Evolutionary conservation across 2,888 invertebrate genomes (phyloP).

Genomic region (Schizotus pectinicornis): DNA sequence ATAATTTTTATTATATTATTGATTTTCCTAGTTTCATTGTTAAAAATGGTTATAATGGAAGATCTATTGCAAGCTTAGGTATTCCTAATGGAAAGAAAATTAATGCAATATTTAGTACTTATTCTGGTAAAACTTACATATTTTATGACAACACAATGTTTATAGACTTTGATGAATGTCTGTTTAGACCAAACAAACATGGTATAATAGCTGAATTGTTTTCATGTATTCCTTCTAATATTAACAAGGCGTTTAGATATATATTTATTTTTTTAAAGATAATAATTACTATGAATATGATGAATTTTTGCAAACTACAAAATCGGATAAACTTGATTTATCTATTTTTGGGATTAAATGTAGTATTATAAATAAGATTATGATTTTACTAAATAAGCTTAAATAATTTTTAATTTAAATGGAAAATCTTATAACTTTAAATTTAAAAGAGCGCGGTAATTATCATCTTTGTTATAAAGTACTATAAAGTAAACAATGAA

Average conservation of each 20-base stretch:
- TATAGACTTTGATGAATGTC: conserved; percentile 19
- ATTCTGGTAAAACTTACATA: conserved; percentile 9
- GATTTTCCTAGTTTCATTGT: conserved; percentile 21
- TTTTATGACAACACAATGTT: conserved; percentile 18
- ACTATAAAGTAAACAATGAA: conserved; percentile 7
- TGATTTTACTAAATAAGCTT: conserved; percentile 4
- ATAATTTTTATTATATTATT: conserved; percentile 22
- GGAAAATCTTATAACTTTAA: no score
- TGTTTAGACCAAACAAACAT: conserved; percentile 11
- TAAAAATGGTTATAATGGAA: conserved; percentile 8
- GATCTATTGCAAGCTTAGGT: conserved; percentile 1
- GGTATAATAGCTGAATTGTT: conserved; percentile 18
- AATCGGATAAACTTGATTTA: neutral
- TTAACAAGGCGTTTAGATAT: conserved; percentile 13
- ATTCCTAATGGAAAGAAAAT: conserved; percentile 10
- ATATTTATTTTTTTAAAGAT: conserved; percentile 17
- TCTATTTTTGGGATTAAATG: neutral
- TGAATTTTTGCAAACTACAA: neutral
- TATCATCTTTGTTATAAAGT: conserved; percentile 1
- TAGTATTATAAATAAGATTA: conserved; percentile 1
- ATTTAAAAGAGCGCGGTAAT: conserved; percentile 8
- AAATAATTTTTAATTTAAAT: no score
- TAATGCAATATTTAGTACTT: conserved; percentile 9
- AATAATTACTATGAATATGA: neutral
- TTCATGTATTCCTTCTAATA: conserved; percentile 13